Base-by-base conservation (phyloP, 2,888 invertebrate genomes). In the Chirona hameri region DNA sequence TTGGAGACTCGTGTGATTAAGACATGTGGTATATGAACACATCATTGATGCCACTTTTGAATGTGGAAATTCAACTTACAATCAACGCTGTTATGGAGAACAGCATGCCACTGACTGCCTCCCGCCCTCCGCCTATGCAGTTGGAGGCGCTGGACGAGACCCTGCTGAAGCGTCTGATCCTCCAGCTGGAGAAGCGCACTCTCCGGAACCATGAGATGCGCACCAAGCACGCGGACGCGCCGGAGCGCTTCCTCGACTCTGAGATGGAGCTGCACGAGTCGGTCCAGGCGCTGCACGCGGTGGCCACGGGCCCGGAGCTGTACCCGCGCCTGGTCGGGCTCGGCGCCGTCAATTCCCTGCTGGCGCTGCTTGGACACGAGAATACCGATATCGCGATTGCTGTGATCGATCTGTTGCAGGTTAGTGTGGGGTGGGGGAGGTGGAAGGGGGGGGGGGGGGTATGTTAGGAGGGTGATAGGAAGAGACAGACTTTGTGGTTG, bases 131-230 rank as follows among this genome's bases (percentile, higher is more conserved):
- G n/a, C n/a, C n/a, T 46, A 18, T 79, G 82, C 80, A 31, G 31
- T 93, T 93, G n/a, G 96, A 96, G 87, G 91, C 93, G 0, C 89
- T 98, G 80, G 97, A 98, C 90, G 98, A 98, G 85, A 91, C 92
- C 48, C 92, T 93, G 21, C 90, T 98, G 15, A 98, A 98, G 87
- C 93, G 94, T 87, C 91, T 98, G 87, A 92, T 98, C 39, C 90
- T 98, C 24, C 92, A 95, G 84, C 97, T 99, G 90, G 99, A 99
- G 87, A 99, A 99, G 88, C 92, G 95, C 87, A 94, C 95, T 81
- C 90, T 97, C 15, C 95, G 93, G 87, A 99, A 99, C 88, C 94
- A 98, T 88, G 99, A 99, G 89, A 95, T 98, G 94, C 91, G 99
- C 85, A 98, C 99, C 24, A 99, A 99, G 89, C 99, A 97, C 88